phyloP scores from a whole-genome alignment of 2,888 invertebrate species.

The Ptychoptera albimana region DNA sequence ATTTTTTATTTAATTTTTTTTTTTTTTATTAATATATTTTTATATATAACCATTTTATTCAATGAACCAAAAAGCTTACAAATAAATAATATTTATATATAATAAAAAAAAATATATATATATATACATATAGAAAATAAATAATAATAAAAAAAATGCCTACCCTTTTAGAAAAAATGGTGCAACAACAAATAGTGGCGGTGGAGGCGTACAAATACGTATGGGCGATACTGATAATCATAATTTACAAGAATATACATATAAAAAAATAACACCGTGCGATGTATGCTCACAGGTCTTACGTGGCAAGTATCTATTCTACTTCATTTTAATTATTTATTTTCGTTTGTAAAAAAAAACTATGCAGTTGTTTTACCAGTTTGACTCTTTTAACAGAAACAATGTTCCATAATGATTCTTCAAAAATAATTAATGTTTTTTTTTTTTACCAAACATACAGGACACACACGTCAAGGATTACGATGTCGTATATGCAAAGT shows the following conservation, averaged over 20 bases:
- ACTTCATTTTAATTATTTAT: too few species aligned
- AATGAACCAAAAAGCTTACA: too few species aligned
- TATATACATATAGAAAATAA: too few species aligned
- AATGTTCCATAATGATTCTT: too few species aligned
- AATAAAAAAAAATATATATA: too few species aligned
- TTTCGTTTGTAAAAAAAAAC: too few species aligned
- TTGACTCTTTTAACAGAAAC: too few species aligned
- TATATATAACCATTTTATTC: too few species aligned
- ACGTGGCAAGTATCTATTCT: slow-evolving; percentile 44
- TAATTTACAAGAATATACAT: slow-evolving; percentile 85
- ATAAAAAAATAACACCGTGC: slow-evolving; percentile 89
- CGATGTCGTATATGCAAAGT: slow-evolving; percentile 82
- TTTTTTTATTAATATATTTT: background rate
- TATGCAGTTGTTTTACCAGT: too few species aligned
- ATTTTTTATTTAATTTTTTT: too few species aligned
- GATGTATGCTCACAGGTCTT: slow-evolving; percentile 87
- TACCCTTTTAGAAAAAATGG: slow-evolving; percentile 55
- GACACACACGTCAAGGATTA: slow-evolving; percentile 80
- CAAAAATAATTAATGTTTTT: background rate
- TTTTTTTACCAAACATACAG: slow-evolving; percentile 29
- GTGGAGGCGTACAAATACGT: slow-evolving; percentile 30
- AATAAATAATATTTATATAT: too few species aligned
- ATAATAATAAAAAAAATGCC: background rate
- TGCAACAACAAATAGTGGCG: slow-evolving; percentile 26
- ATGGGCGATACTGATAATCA: slow-evolving; percentile 38